A percentile compares a stretch with the other conserved stretches of the same genome.
Conservation (phyloP, 1,140 invertebrate species). For the Pseudomyrmex gracilis region DNA sequence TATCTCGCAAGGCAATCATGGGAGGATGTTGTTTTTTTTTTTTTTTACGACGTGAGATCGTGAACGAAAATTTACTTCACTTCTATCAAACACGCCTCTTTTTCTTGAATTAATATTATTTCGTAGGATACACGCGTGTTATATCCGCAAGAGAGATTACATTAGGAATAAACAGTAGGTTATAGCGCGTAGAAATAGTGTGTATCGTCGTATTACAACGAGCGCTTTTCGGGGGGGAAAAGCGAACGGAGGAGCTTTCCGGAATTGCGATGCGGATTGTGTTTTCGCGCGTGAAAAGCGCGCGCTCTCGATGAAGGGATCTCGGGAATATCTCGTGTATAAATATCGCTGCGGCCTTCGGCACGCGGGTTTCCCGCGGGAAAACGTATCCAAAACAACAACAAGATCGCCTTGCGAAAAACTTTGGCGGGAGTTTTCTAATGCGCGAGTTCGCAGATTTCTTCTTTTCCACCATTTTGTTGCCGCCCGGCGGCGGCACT, state of each 20-base stretch:
- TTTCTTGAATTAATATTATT: conserved; percentile 39
- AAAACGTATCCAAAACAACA: conserved; percentile 52
- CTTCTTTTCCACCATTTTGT: conserved; percentile 57
- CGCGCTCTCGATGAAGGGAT: conserved; percentile 3
- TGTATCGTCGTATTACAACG: conserved; percentile 20
- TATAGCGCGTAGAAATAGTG: conserved; percentile 26
- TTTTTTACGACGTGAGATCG: no score
- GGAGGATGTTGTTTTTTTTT: background rate
- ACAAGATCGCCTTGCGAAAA: conserved; percentile 47
- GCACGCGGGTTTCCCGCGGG: background rate
- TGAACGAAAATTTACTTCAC: conserved; percentile 6
- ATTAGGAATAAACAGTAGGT: conserved; percentile 71
- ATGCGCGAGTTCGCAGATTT: conserved; percentile 72
- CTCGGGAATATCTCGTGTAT: conserved; percentile 25
- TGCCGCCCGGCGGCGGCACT: conserved; percentile 47
- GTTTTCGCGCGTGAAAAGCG: background rate
- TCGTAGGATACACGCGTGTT: conserved; percentile 49
- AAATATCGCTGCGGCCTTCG: conserved; percentile 43
- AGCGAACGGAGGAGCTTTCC: conserved; percentile 2
- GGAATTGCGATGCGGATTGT: conserved; percentile 19
- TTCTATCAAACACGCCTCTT: conserved; percentile 25
- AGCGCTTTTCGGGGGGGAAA: conserved; percentile 14
- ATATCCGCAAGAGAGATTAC: conserved; percentile 46
- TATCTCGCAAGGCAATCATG: background rate
- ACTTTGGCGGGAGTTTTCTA: conserved; percentile 67